A percentile compares a stretch with the other conserved stretches of the same genome.
Evolutionary conservation across 2,113 vertebrate species (phyloP).

Genomic region (Sigmodon hispidus): DNA sequence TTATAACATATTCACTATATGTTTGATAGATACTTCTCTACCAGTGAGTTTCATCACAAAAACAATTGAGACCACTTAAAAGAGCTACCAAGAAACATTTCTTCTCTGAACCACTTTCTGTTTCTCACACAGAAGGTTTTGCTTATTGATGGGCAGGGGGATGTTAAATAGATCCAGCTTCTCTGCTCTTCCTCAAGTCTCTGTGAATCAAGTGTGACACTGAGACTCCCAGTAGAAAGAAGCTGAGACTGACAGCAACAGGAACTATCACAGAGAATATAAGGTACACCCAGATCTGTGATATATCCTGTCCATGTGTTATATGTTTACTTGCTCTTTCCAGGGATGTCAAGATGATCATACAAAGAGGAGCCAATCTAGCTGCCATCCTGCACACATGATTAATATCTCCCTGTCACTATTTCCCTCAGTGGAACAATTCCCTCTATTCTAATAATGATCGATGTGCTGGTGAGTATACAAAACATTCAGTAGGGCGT

Average conservation of each 20-base stretch:
- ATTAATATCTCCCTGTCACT: neutral
- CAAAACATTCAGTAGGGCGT: neutral
- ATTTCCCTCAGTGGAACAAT: neutral
- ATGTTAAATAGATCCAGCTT: neutral
- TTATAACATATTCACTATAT: neutral
- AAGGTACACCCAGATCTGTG: neutral
- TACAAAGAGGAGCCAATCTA: neutral
- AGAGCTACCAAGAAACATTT: neutral
- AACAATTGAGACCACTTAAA: neutral
- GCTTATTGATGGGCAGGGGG: neutral
- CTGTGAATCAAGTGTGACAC: neutral
- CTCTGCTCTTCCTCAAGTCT: neutral
- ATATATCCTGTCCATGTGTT: neutral
- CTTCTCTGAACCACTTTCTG: neutral
- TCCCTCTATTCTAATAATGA: neutral
- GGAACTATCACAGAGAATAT: neutral
- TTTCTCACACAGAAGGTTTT: neutral
- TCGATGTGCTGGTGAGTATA: neutral
- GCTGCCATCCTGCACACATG: neutral
- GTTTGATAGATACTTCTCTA: neutral
- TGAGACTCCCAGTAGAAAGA: neutral
- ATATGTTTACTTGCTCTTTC: neutral
- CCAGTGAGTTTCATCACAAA: slow-evolving; percentile 16
- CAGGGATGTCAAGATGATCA: neutral
- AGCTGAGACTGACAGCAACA: neutral